phyloP scores from a whole-genome alignment of 2,113 vertebrate species.

The Dasyornis broadbenti region DNA sequence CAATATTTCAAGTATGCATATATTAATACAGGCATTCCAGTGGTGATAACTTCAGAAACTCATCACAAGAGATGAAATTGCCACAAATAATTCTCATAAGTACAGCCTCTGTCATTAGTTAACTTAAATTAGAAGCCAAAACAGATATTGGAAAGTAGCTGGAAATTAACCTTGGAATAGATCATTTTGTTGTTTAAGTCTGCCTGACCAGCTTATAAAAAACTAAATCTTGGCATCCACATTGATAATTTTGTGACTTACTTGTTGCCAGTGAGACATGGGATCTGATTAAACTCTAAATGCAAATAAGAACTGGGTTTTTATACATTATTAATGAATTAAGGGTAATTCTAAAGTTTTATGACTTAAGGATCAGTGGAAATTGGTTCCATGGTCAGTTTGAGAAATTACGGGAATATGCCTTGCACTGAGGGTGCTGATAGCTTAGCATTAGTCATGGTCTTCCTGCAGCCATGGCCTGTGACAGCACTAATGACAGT shows the following conservation, averaged over 20 bases:
- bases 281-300: conserved; percentile 85
- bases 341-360: conserved; percentile 89
- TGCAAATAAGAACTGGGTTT: conserved; percentile 76
- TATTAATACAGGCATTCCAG: neutral
- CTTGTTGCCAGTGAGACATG: conserved; percentile 76
- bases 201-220: conserved; percentile 51
- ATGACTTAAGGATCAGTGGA: conserved; percentile 84
- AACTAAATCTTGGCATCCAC: conserved; percentile 77
- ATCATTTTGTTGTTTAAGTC: conserved; percentile 46
- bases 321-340: conserved; percentile 93
- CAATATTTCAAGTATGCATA: neutral
- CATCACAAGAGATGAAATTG: neutral
- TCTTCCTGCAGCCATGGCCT: conserved; percentile 74
- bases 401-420: conserved; percentile 88
- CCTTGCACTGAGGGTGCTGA: conserved; percentile 77
- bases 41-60: neutral
- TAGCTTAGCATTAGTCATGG: conserved; percentile 89
- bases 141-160: neutral
- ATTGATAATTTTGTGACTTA: conserved; percentile 74
- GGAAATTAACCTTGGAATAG: conserved; percentile 37
- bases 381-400: conserved; percentile 93
- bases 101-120: neutral
- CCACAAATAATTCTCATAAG: neutral
- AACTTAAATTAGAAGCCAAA: conserved; percentile 8
- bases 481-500: conserved; percentile 91